Base-by-base conservation (phyloP, 2,797 vertebrate species). In the Phoeniculus purpureus region DNA sequence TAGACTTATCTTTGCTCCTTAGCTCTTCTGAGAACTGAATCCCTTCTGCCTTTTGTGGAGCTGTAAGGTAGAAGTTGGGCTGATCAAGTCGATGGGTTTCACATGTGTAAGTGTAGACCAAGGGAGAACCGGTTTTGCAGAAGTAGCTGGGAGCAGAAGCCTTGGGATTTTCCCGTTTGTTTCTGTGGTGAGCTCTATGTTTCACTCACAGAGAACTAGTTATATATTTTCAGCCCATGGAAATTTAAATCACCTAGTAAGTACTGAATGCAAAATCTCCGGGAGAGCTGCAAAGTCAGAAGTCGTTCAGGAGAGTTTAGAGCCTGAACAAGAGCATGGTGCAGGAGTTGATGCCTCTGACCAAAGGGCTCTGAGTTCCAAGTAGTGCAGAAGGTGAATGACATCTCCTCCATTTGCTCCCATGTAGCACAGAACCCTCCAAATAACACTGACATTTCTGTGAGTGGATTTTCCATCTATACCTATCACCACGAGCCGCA, bases 121-220 rank as follows among this genome's bases (percentile, higher is more conserved):
- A 73, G 40, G 85, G 43, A 78, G 81, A 93, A 85, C 32, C 64
- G 90, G 50, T 2, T 93, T 93, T 92, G 79, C 62, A 87, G 91
- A 88, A 95, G 85, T 73, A 90, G 29, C 40, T 64, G 50, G 76
- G 27, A 93, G 56, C 75, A 89, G 84, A 79, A 81, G 31, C 51
- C 85, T 70, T 67, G 67, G 64, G 67, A 67, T 83, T 94, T 94
- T 82, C 52, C 72, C 85, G 45, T 47, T 78, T 91, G 48, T 76
- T 91, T 91, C 70, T 89, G 72, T 61, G 70, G 76, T 1, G 1
- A 73, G 25, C 2, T 77, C 68, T 78, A 29, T 59, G 83, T 93
- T 95, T 92, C 15, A 25, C 68, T 92, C 21, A 14, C 25, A 50
- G 73, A 82, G 51, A 87, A 52, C 21, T 70, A 32, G 23, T 92